Evolutionary conservation across 2,888 invertebrate species (phyloP).

Genomic region (Chloroclystis v-ata): DNA sequence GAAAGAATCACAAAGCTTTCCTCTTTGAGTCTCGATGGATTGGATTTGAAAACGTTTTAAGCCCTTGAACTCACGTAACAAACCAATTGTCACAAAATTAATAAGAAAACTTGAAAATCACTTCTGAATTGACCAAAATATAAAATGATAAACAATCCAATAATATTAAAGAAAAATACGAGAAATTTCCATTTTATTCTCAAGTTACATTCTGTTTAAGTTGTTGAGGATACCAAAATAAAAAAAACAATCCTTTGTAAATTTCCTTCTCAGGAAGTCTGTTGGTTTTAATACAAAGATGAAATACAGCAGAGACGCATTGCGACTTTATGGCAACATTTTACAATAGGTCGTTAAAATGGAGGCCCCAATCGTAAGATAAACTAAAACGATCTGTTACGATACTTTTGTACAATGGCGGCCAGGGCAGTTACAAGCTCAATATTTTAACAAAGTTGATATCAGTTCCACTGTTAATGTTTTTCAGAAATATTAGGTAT

Average conservation of each 20-base stretch:
- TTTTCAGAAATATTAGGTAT: not conserved
- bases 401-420: constrained; percentile 30
- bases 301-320: constrained; percentile 22
- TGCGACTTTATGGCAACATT: constrained; percentile 27
- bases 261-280: too few species aligned
- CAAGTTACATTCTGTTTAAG: too few species aligned
- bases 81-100: too few species aligned
- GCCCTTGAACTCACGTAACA: not conserved
- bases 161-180: too few species aligned
- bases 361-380: constrained; percentile 30
- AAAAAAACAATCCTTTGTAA: too few species aligned
- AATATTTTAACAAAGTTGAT: constrained; percentile 42
- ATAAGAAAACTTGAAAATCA: not conserved
- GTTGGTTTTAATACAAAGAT: not conserved
- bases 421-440: constrained; percentile 33
- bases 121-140: too few species aligned
- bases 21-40: not conserved
- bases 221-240: too few species aligned
- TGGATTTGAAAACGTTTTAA: not conserved
- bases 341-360: constrained; percentile 31
- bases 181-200: too few species aligned
- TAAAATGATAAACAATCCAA: too few species aligned
- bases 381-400: constrained; percentile 34
- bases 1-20: constrained; percentile 5
- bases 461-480: constrained; percentile 24